Evolutionary conservation across 2,888 invertebrate genomes (phyloP), one percentile per base, ranked within the genome.

Genomic region (Spodoptera littoralis): DNA sequence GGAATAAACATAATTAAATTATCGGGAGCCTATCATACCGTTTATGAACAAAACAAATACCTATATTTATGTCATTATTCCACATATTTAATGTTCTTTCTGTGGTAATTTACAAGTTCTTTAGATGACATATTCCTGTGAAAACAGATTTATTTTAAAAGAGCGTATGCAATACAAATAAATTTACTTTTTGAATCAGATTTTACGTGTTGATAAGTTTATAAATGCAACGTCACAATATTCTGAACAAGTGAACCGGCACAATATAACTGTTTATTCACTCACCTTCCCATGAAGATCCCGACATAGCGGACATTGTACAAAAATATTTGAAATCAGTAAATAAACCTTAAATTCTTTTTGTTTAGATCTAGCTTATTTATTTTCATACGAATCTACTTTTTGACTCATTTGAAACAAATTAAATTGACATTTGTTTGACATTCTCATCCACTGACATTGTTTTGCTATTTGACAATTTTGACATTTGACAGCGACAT

Each of bases 231-330:
- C 77, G 77, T 77, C 77, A 78, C 67, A 64, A 24, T 51, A 46
- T 46, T 52, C 63, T 56, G 13, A 64, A 48, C n/a, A 64, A 65
- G 49, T 62, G 51, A 63, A 77, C 78, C 76, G 73, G 62, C 60
- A 63, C 52, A 41, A 49, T 47, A 49, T 57, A 36, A 60, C 24
- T 43, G 51, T 18, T 27, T 42, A 61, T 18, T 47, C 67, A 67
- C 82, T 56, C 63, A 92, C 92, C 92, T 89, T 92, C 92, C 91
- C 92, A 92, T 12, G 91, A 88, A 22, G 88, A 80, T 8, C 88
- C 84, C 46, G 84, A 70, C 69, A 88, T 79, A 41, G 86, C 71
- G 60, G 88, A 76, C 90, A 91, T 91, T 69, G 60, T 82, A 60
- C 50, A 57, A 48, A 46, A 53, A 18, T 45, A 18, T 44, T 46